Evolutionary conservation across 1,140 invertebrate genomes (phyloP).

Genomic region (Habropoda laboriosa): DNA sequence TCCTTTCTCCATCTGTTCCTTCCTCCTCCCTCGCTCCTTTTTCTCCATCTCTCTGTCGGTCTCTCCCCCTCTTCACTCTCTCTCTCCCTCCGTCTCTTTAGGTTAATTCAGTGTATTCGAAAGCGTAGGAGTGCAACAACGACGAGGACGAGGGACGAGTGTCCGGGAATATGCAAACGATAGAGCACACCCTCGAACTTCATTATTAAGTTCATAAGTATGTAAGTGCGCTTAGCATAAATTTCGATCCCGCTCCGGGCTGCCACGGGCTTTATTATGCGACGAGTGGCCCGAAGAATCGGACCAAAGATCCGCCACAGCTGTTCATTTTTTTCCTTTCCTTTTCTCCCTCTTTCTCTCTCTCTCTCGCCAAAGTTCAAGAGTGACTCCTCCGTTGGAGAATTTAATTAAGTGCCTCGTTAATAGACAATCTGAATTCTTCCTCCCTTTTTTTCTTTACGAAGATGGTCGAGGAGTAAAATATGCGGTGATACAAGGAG

Average conservation of each 20-base stretch:
- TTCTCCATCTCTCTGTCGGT: too few species aligned
- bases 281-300: constrained; percentile 25
- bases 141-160: background rate
- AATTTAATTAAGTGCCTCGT: background rate
- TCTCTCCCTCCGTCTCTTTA: too few species aligned
- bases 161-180: constrained; percentile 59
- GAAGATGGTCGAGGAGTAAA: constrained; percentile 22
- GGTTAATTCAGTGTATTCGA: constrained; percentile 54
- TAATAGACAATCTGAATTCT: background rate
- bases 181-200: constrained; percentile 56
- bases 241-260: constrained; percentile 45
- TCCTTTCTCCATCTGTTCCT: too few species aligned
- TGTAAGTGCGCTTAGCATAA: constrained; percentile 65
- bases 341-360: too few species aligned
- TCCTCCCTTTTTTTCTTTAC: too few species aligned
- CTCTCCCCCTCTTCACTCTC: too few species aligned
- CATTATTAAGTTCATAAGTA: constrained; percentile 66
- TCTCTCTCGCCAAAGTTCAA: too few species aligned
- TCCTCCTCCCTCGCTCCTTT: too few species aligned
- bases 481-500: background rate
- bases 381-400: background rate
- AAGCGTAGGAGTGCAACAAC: background rate
- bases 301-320: background rate
- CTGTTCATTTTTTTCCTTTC: background rate
- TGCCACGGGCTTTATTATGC: constrained; percentile 15